Evolutionary conservation across 2,113 vertebrate genomes (phyloP), one percentile per base, ranked within the genome.

Genomic region (Salvelinus fontinalis): DNA sequence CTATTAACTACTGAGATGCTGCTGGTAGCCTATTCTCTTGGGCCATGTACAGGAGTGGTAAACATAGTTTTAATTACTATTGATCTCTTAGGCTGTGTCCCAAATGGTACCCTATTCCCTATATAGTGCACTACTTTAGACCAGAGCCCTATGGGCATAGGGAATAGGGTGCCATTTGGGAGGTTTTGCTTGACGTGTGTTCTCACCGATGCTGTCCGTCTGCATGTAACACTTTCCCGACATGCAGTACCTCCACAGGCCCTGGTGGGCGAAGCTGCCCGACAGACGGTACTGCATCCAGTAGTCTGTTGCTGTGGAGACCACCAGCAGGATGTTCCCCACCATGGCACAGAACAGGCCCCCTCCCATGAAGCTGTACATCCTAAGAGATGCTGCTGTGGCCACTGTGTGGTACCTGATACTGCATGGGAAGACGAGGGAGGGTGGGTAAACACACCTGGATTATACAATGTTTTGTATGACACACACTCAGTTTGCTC

Each of bases 331-430:
- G 84, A 96, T 93, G 77, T 95, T 96, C 29, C 94, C 95, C 74
- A 95, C 93, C 18, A 95, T 92, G 77, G 95, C 95, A 71, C 95
- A 96, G 90, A 96, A 95, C 27, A 96, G 91, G 44, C 95, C 95
- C 5, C 95, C 95, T 79, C 95, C 94, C 95, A 95, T 94, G 84
- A 96, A 95, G 83, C 95, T 96, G 89, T 96, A 94, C 95, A 96
- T 96, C 85, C 85, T 92, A 84, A 83, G 88, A 80, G 31, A 73
- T 34, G 54, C 80, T 2, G 80, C 84, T 18, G 51, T 54, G 39
- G 13, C 74, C 24, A 24, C 65, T 24, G 78, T 75, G 75, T 87
- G 86, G 84, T 75, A 86, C 86, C 89, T 48, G 26, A 75, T 62
- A 44, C 54, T 67, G 69, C 3, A 20, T 29, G 62, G n/a, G 68